Percentiles rank a stretch among this genome's conserved stretches.
Conservation (phyloP, 2,797 vertebrate species). For the Lepilemur septentrionalis region DNA sequence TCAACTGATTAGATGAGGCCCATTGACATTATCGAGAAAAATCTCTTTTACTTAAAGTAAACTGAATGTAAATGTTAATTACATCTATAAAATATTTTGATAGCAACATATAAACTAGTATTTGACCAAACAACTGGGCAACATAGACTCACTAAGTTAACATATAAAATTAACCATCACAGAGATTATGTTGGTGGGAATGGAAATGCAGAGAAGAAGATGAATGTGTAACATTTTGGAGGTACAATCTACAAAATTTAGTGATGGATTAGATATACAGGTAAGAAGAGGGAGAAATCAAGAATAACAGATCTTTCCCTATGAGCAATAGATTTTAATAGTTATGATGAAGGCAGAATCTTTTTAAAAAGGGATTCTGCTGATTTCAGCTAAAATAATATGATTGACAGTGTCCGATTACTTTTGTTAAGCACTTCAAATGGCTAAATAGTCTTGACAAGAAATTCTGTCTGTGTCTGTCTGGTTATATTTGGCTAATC, state of each 20-base stretch:
- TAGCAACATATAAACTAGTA: not conserved
- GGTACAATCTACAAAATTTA: not conserved
- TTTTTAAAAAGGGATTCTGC: not conserved
- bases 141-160: not conserved
- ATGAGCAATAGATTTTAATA: not conserved
- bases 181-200: not conserved
- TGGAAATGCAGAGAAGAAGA: not conserved
- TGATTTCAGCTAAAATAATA: not conserved
- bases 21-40: not conserved
- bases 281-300: not conserved
- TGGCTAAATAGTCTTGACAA: not conserved
- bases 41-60: not conserved
- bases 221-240: not conserved
- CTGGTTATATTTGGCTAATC: constrained; percentile 10
- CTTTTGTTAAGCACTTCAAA: not conserved
- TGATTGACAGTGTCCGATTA: not conserved
- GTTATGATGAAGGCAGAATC: not conserved
- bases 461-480: constrained; percentile 34
- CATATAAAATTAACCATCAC: not conserved
- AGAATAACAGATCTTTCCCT: not conserved
- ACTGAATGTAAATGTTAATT: not conserved
- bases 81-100: not conserved
- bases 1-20: not conserved
- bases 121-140: not conserved
- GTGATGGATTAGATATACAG: not conserved